Base-by-base conservation (phyloP, 92 coral and sea anemone species). In the Actinostola sp. region DNA sequence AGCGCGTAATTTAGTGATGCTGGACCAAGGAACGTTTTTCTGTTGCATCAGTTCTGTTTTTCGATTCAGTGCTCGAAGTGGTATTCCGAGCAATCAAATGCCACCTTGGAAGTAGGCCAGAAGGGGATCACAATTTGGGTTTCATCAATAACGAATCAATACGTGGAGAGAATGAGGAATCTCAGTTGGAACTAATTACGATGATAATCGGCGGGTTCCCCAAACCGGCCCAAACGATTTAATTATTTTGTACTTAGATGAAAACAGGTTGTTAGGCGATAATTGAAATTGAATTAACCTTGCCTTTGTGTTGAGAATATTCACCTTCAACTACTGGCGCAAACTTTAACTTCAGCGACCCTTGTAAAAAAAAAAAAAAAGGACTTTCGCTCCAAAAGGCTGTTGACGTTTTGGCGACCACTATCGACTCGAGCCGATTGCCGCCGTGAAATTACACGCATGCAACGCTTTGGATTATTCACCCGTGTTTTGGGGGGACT, bases 241-340 rank as follows among this genome's bases (percentile, higher is more conserved):
- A 67, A 67, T 67, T 68, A 50, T 68, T 68, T 51, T 34, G 48
- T 61, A 61, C 66, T 68, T 66, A 68, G 24, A 32, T 34, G 57
- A 68, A 49, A 68, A 68, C 74, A 68, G 39, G 50, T 68, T 48
- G 29, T 42, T 36, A 24, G 74, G 41, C 42, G 41, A 66, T 66
- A 68, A 68, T 51, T 68, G 74, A 52, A 51, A 23, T 20, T 16
- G 33, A 30, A 50, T 67, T 29, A 67, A 49, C 29, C 24, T 35
- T 0, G 33, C 39, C 74, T 19, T 51, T 68, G 62, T 33, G 19
- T 46, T 48, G 33, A 27, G 59, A 20, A 33, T 68, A 38, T 28
- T 52, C 3, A 48, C 16, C 44, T n/a, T n/a, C n/a, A n/a, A n/a
- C n/a, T n/a, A n/a, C n/a, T n/a, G n/a, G n/a, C n/a, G n/a, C n/a